A percentile compares a stretch with the other conserved stretches of the same genome.
Conservation (phyloP, 2,888 invertebrate genomes). For the Agrochola macilenta region DNA sequence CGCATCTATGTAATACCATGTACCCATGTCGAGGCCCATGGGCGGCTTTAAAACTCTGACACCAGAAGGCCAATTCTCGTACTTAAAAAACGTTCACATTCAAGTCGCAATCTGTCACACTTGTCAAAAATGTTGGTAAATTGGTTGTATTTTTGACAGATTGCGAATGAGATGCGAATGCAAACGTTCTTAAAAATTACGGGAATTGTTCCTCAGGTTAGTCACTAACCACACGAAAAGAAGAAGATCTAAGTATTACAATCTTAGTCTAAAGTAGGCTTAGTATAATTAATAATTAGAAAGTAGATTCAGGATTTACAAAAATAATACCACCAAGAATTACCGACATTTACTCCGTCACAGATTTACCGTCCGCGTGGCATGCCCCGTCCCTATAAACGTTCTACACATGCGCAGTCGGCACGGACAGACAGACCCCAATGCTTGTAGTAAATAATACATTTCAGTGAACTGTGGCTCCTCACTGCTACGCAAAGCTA, state of each 20-base stretch:
- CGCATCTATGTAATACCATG: background rate
- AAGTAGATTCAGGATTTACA: background rate
- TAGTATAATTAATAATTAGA: background rate
- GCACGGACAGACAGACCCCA: slow-evolving; percentile 67
- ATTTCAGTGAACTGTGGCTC: slow-evolving; percentile 65
- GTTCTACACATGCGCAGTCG: slow-evolving; percentile 80
- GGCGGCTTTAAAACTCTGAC: too few relatives aligned
- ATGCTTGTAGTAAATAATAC: slow-evolving; percentile 80
- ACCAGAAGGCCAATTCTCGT: too few relatives aligned
- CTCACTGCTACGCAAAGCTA: slow-evolving; percentile 43
- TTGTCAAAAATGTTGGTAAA: too few relatives aligned
- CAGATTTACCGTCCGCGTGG: slow-evolving; percentile 45
- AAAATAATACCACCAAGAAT: background rate
- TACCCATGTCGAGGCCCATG: too few relatives aligned
- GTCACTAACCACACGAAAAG: too few relatives aligned
- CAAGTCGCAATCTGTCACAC: too few relatives aligned
- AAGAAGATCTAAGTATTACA: background rate
- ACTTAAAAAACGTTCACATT: too few relatives aligned
- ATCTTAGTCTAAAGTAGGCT: background rate
- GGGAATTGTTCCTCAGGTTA: too few relatives aligned
- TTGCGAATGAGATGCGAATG: too few relatives aligned
- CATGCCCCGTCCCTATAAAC: slow-evolving; percentile 73
- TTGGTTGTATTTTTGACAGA: too few relatives aligned
- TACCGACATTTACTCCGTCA: slow-evolving; percentile 29
- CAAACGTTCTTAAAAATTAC: too few relatives aligned